Evolutionary conservation across 2,888 invertebrate species (phyloP), one percentile per base, ranked within the genome.

Genomic region (Napeogenes inachia): DNA sequence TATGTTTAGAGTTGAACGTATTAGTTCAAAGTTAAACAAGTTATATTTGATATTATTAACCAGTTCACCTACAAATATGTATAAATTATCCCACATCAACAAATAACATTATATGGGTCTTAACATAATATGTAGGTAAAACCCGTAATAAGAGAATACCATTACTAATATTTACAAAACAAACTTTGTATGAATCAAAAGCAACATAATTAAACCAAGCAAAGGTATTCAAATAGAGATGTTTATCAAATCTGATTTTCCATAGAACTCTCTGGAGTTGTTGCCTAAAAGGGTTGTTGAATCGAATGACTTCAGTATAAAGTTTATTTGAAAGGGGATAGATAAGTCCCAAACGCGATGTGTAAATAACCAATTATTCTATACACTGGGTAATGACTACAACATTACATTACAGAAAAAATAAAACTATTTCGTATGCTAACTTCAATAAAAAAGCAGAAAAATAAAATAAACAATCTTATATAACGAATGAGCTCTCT

Each of bases 161-260:
- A 42, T 55, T 56, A 55, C 46, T 58, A 13, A 55, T 62, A 62
- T 62, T 62, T 58, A 62, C 62, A 13, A 46, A 33, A 50, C 55
- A 42, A 58, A 62, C 62, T 62, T 62, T 21, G 54, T 33, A 58
- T 45, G 38, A 58, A 53, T 57, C 57, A 54, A 59, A 64, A 56
- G 57, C 59, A 62, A 54, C 64, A 62, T 54, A 62, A 59, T 62
- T 62, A 64, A 62, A 56, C 47, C 54, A 45, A 47, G 61, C 57
- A 63, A 59, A 63, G 64, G 61, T 64, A 66, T 66, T 66, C 57
- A 66, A 64, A 64, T 60, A 61, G 59, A 70, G 71, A 74, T 76
- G 65, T 69, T 75, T 75, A 76, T 77, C 75, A 70, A 71, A 70
- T 63, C 70, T 71, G 72, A 73, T 74, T 74, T 55, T 66, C 67